These are phyloP conservation scores for Oenanthe melanoleuca DNA, from an alignment of 2,113 vertebrate species.

Conservation along the genomic window DNA sequence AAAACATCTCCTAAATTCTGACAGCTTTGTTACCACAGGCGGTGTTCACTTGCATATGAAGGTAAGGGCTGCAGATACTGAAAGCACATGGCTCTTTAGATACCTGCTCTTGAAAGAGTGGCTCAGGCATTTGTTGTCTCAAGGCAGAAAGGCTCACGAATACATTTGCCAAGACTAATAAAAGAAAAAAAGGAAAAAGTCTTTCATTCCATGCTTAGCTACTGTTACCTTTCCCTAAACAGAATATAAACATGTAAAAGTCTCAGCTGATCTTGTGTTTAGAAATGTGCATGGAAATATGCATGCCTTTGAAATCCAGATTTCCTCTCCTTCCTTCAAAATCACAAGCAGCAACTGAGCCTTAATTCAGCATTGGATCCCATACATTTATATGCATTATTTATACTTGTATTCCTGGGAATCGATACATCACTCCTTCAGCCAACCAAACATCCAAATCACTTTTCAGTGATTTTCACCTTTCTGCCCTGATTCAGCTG, in stretches of 20 bases:
- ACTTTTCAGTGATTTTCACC: background rate
- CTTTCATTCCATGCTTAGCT: background rate
- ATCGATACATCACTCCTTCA: background rate
- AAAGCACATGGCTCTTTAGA: background rate
- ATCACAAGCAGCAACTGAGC: background rate
- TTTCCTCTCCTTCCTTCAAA: background rate
- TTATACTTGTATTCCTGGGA: background rate
- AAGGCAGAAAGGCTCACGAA: background rate
- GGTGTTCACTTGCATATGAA: background rate
- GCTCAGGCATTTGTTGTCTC: background rate
- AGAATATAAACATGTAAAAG: background rate
- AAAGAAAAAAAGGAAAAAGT: background rate
- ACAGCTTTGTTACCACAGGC: background rate
- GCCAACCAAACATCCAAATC: background rate
- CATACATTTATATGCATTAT: background rate
- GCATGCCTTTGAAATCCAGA: background rate
- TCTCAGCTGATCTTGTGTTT: background rate
- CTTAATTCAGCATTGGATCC: background rate
- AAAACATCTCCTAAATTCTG: background rate
- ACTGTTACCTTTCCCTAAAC: background rate
- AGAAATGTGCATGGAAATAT: background rate
- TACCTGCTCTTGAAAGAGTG: background rate
- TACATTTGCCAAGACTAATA: background rate
- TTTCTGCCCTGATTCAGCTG: background rate
- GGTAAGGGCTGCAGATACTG: background rate